These are phyloP conservation scores for Lipotes vexillifer DNA, from an alignment of 2,113 vertebrate species.

Conservation along the genomic window DNA sequence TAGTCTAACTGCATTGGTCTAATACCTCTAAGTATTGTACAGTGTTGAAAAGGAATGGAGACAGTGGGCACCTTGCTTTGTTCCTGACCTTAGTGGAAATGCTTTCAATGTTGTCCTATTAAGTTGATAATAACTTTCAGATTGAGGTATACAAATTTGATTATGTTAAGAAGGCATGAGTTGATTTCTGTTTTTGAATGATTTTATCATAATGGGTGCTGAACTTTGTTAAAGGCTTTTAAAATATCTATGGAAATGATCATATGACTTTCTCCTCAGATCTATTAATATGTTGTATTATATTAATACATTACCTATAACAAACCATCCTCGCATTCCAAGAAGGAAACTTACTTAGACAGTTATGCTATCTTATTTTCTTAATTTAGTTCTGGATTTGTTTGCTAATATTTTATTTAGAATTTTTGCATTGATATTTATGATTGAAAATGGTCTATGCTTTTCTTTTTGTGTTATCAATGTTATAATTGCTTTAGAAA, in stretches of 20 bases:
- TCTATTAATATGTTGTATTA: neutral
- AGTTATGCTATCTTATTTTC: neutral
- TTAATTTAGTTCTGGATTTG: neutral
- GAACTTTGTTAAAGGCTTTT: constrained; percentile 18
- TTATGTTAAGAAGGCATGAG: neutral
- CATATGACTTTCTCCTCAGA: neutral
- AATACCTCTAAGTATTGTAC: neutral
- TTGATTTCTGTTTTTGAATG: constrained; percentile 1
- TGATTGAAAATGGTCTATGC: neutral
- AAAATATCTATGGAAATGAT: constrained; percentile 8
- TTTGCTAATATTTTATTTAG: constrained; percentile 6
- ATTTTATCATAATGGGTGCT: neutral
- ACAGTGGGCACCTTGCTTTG: neutral
- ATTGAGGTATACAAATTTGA: neutral
- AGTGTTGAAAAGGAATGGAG: neutral
- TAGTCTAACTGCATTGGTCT: neutral
- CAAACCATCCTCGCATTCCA: neutral
- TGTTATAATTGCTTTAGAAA: constrained; percentile 24
- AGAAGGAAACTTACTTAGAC: neutral
- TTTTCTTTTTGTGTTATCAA: neutral
- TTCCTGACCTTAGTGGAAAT: neutral
- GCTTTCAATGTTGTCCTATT: neutral
- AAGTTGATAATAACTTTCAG: neutral
- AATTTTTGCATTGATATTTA: constrained; percentile 10
- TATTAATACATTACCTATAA: neutral